A percentile compares a stretch with the other conserved stretches of the same genome.
These are phyloP conservation scores for Aelia acuminata DNA, from an alignment of 2,888 invertebrate species.

Conservation along the genomic window DNA sequence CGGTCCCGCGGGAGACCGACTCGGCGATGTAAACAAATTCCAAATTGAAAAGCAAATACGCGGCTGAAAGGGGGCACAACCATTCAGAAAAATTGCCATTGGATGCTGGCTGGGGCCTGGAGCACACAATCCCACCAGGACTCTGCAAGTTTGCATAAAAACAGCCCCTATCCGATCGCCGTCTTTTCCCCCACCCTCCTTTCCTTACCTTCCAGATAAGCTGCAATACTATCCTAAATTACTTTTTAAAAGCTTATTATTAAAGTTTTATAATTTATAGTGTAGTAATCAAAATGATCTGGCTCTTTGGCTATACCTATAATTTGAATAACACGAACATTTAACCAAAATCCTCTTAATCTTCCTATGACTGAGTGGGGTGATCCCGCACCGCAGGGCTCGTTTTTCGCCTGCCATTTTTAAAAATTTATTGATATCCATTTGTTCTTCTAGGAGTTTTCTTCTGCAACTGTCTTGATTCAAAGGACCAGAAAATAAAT, in stretches of 20 bases:
- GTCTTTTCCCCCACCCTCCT: neutral
- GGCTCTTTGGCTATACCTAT: too few species aligned
- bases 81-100: conserved; percentile 58
- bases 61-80: conserved; percentile 51
- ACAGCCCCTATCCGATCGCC: conserved; percentile 35
- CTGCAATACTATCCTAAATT: neutral
- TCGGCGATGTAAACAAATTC: conserved; percentile 57
- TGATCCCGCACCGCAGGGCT: too few species aligned
- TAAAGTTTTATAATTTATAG: neutral
- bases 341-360: too few species aligned
- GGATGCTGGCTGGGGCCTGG: neutral
- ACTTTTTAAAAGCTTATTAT: neutral
- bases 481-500: too few species aligned
- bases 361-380: too few species aligned
- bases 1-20: conserved; percentile 45
- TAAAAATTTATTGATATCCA: too few species aligned
- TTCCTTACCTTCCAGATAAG: neutral
- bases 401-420: too few species aligned
- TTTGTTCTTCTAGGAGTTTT: too few species aligned
- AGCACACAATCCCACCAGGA: conserved; percentile 29
- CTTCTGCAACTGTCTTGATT: too few species aligned
- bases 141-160: conserved; percentile 34
- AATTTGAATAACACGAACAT: too few species aligned
- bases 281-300: too few species aligned
- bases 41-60: conserved; percentile 59